These are phyloP conservation scores for Exocentrus adspersus DNA, from an alignment of 2,888 invertebrate species.

Conservation along the genomic window DNA sequence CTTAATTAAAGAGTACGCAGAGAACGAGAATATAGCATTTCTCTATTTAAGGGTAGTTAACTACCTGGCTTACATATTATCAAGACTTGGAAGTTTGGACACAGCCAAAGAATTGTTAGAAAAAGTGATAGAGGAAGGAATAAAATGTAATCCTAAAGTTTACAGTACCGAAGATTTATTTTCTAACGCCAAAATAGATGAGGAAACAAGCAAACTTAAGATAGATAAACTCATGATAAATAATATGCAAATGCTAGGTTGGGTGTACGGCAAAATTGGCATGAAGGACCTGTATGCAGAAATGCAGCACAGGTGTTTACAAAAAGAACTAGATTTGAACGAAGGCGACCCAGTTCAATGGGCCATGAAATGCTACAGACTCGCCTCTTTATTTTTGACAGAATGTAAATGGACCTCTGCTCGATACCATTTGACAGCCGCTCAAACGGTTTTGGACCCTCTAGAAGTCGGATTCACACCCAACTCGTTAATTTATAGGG, in stretches of 20 bases:
- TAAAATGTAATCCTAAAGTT: constrained; percentile 47
- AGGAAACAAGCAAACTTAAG: constrained; percentile 44
- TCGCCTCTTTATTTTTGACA: constrained; percentile 63
- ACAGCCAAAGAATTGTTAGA: constrained; percentile 66
- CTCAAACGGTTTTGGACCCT: constrained; percentile 68
- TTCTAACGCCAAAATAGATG: constrained; percentile 51
- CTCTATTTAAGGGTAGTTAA: constrained; percentile 69
- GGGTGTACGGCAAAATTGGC: constrained; percentile 69
- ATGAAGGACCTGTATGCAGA: constrained; percentile 66
- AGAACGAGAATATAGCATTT: constrained; percentile 59
- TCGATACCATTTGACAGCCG: constrained; percentile 74
- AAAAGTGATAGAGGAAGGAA: constrained; percentile 59
- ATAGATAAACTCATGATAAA: constrained; percentile 70
- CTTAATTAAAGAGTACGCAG: constrained; percentile 48
- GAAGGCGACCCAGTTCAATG: constrained; percentile 70
- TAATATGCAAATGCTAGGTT: constrained; percentile 72
- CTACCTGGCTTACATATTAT: constrained; percentile 68
- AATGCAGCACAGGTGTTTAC: constrained; percentile 68
- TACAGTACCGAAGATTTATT: constrained; percentile 69
- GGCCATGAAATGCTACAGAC: constrained; percentile 67
- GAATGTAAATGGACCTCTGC: constrained; percentile 63
- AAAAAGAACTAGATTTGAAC: constrained; percentile 68
- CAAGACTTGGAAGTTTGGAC: constrained; percentile 66
- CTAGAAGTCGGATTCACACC: constrained; percentile 65
- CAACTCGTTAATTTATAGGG: constrained; percentile 49